Conservation (phyloP, 2,113 vertebrate genomes). For the Gulo gulo region DNA sequence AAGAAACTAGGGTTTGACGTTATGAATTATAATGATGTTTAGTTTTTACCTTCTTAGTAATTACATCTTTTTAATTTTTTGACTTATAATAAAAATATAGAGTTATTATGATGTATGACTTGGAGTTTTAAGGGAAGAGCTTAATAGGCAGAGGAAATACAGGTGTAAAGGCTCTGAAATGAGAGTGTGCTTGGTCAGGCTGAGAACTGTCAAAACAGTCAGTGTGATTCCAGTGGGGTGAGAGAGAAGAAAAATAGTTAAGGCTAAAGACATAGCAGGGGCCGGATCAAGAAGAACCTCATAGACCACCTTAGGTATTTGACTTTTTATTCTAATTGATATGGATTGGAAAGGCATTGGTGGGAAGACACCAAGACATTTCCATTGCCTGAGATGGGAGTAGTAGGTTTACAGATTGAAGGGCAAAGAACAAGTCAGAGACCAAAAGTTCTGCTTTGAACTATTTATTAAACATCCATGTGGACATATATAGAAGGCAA, state of each 20-base stretch:
- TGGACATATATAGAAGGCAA: background rate
- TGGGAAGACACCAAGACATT: background rate
- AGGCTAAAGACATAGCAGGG: background rate
- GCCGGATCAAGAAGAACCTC: background rate
- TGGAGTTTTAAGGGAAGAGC: background rate
- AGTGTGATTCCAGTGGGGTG: background rate
- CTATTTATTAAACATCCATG: background rate
- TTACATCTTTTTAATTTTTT: background rate
- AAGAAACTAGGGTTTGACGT: background rate
- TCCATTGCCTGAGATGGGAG: background rate
- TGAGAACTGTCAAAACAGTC: background rate
- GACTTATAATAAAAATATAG: background rate
- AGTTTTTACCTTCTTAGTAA: slow-evolving; percentile 30
- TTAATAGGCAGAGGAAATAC: background rate
- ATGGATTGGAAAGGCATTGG: background rate
- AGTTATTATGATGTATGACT: background rate
- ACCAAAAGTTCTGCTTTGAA: background rate
- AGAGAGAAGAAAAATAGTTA: background rate
- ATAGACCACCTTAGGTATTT: background rate
- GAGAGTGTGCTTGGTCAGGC: background rate
- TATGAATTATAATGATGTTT: background rate
- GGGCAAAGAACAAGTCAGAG: background rate
- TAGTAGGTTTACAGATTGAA: background rate
- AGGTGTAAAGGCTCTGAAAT: background rate
- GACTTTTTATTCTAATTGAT: background rate